Evolutionary conservation across 2,113 vertebrate genomes (phyloP).

Genomic region (Chloropsis cyanopogon): DNA sequence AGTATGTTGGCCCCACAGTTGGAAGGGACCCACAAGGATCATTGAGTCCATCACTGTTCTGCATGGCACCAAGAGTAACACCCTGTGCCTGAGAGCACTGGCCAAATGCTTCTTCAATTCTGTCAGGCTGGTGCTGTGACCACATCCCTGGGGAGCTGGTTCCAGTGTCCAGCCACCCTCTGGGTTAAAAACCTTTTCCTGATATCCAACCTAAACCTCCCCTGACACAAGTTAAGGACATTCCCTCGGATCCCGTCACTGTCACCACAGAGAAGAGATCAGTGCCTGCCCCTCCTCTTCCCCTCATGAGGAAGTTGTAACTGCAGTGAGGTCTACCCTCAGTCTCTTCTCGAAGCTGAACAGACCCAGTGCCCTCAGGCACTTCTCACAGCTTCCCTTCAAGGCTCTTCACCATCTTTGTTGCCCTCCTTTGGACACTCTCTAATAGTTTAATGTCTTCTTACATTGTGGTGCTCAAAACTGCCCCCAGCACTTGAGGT

Average conservation of each 20-base stretch:
- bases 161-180: neutral
- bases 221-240: neutral
- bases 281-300: neutral
- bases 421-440: neutral
- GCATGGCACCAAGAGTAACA: neutral
- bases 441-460: neutral
- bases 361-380: neutral
- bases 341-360: neutral
- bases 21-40: neutral
- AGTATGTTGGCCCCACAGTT: neutral
- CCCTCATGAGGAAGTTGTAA: accelerated
- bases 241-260: accelerated
- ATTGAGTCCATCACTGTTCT: neutral
- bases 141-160: neutral
- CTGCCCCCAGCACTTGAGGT: neutral
- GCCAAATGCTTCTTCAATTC: neutral
- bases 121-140: neutral
- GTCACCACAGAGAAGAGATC: neutral
- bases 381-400: neutral
- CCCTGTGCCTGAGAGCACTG: neutral
- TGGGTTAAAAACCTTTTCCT: neutral
- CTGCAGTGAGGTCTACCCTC: neutral
- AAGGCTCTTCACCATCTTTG: neutral
- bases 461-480: accelerated
- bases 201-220: neutral